Evolutionary conservation across 2,888 invertebrate species (phyloP), one percentile per base, ranked within the genome.

Genomic region (Liodrosophila aerea): DNA sequence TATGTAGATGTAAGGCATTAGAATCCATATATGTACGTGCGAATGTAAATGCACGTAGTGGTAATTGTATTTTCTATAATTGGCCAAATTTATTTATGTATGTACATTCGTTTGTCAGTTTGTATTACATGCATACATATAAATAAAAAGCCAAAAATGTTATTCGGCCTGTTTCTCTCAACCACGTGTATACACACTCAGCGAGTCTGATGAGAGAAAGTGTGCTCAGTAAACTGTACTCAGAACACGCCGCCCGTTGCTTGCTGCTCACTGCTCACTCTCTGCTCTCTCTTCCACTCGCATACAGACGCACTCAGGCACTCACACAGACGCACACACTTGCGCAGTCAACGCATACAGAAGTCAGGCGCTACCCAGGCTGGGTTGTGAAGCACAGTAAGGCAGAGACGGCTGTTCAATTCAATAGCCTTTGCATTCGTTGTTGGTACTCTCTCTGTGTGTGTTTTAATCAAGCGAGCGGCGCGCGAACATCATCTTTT

Each of bases 391-490:
- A 73, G 78, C 73, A 73, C 68, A 73, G 78, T 64, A 83, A 72
- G 76, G 81, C 76, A 71, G 70, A 87, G 86, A 87, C 87, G 85
- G 81, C 86, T 80, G 87, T 87, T 87, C 86, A 87, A 87, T 87
- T 87, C 86, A 87, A 87, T 87, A 87, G 87, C 87, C 85, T 87
- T 84, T 87, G 86, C 87, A 88, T 88, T 86, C 86, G 87, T 88
- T 88, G 87, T 88, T 88, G 88, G 88, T 88, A 86, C 86, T 78
- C 87, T 78, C 87, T 77, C 86, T 86, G 85, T 87, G 87, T 87
- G 86, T 87, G 87, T 87, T 87, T 88, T 86, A 87, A 88, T 87
- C 73, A 80, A 77, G 77, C 81, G 76, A 81, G 80, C 80, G 82
- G 76, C 82, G 71, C 78, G 83, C 83, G 74, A 78, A 74, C 74